Base-by-base conservation (phyloP, 1,140 invertebrate genomes). In the Hestina assimilis region DNA sequence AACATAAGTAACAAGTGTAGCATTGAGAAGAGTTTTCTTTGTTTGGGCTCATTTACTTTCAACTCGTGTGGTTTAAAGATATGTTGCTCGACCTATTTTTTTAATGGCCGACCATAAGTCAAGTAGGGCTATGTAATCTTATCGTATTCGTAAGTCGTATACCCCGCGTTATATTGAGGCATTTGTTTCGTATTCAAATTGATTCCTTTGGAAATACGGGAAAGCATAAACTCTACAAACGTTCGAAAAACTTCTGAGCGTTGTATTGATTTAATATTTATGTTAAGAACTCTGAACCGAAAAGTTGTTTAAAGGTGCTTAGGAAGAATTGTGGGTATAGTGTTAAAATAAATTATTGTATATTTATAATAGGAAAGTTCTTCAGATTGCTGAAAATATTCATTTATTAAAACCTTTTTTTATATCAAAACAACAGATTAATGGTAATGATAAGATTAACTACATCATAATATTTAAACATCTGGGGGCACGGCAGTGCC, bases 31-130 rank as follows among this genome's bases (percentile, higher is more conserved):
- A 38, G 7, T 8, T 38, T 19, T 20, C 33, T 19, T 19, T 38
- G 33, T 38, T 17, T 33, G n/a, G 6, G 15, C 33, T 38, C 33
- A 38, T 38, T 38, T 38, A 38, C 33, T 38, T 38, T 38, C 33
- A 17, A 38, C 33, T 38, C 7, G 33, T 19, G 33, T 17, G 33
- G 33, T 38, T 19, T 38, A 38, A 38, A 38, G 33, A 38, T 38
- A 38, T 38, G 33, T 38, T 17, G 33, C 33, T 38, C 33, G 33
- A 38, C 33, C 33, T 38, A 38, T 38, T 38, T 38, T 33, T 38
- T 38, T 38, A 38, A 38, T 38, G 33, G 33, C 33, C 33, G 33
- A 19, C 33, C 33, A 17, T 38, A 19, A 38, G 33, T 38, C 15
- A 38, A 17, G 15, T 14, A 38, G 19, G 15, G 15, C 33, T 19